A percentile compares a stretch with the other conserved stretches of the same genome.
phyloP scores from a whole-genome alignment of 2,797 vertebrate genomes.

The Thunnus albacares region DNA sequence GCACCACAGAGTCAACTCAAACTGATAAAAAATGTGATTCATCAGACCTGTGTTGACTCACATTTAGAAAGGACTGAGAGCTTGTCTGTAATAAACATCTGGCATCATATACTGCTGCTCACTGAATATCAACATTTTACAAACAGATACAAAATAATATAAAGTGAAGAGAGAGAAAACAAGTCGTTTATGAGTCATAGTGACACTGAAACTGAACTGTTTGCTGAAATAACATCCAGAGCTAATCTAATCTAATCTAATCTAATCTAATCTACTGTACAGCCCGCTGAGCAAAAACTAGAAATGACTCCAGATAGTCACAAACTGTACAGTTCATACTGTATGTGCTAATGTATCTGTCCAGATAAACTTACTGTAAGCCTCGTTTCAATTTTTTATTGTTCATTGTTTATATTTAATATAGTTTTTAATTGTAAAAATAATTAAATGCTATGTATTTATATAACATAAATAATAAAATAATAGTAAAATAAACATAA shows the following conservation, averaged over 20 bases:
- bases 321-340: neutral
- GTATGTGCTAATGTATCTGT: neutral
- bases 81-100: neutral
- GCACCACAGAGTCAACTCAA: constrained; percentile 9
- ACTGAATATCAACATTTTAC: neutral
- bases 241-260: too few species aligned
- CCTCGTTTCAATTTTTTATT: neutral
- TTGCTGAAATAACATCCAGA: neutral
- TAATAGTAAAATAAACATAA: neutral
- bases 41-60: constrained; percentile 5
- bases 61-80: constrained; percentile 11
- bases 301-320: neutral
- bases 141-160: neutral
- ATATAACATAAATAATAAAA: neutral
- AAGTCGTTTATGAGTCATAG: neutral
- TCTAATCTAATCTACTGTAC: too few species aligned
- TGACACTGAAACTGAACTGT: constrained; percentile 3
- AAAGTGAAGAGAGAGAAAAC: neutral
- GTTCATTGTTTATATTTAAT: neutral
- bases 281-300: neutral
- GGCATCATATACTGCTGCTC: neutral
- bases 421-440: too few species aligned
- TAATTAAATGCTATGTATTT: neutral
- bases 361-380: neutral
- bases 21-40: constrained; percentile 15